Evolutionary conservation across 2,113 vertebrate genomes (phyloP).

Genomic region (Elaphurus davidianus): DNA sequence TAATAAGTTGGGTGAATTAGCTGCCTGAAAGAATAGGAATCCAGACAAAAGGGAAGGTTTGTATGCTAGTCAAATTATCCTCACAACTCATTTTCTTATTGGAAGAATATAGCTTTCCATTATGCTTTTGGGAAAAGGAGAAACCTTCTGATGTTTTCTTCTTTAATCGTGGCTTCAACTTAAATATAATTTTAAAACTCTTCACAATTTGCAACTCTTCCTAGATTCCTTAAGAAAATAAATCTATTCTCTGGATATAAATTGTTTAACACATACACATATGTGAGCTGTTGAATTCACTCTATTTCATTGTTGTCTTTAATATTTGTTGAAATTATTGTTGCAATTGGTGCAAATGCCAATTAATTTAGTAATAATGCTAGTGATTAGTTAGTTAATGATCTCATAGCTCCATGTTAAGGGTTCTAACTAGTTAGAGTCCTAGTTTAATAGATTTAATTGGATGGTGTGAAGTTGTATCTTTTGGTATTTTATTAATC

Average conservation of each 20-base stretch:
- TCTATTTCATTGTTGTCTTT: background rate
- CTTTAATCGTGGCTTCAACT: background rate
- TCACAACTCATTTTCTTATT: background rate
- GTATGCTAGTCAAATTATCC: background rate
- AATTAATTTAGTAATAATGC: background rate
- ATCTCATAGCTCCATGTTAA: background rate
- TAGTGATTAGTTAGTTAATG: background rate
- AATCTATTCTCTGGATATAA: background rate
- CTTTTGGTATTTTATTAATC: background rate
- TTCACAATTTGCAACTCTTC: background rate
- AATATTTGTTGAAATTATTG: slow-evolving; percentile 18
- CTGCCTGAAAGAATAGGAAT: background rate
- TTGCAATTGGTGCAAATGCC: background rate
- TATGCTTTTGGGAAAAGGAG: background rate
- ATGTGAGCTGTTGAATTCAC: background rate
- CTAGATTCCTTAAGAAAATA: background rate
- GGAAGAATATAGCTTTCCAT: background rate
- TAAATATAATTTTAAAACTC: background rate
- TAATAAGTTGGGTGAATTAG: background rate
- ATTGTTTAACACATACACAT: background rate
- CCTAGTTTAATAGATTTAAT: slow-evolving; percentile 1
- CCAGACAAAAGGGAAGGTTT: background rate
- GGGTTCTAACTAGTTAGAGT: background rate
- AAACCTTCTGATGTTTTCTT: background rate
- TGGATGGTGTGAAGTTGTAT: background rate